These are phyloP conservation scores for Brachypodius melanocephalos DNA, from an alignment of 2,113 vertebrate genomes.

Conservation along the genomic window DNA sequence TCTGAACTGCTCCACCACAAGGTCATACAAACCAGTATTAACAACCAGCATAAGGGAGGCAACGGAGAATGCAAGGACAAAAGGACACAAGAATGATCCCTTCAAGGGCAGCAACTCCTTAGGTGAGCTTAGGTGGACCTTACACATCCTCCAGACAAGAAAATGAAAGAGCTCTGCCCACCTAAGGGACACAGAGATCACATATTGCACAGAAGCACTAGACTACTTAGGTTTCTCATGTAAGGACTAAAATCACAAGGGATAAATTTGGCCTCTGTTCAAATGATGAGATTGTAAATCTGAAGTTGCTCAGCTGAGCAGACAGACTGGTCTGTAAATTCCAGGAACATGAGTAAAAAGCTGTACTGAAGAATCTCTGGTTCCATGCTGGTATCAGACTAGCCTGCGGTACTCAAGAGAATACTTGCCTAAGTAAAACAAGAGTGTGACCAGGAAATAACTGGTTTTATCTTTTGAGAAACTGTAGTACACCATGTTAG, in stretches of 20 bases:
- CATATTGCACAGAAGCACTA: neutral
- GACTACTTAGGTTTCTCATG: neutral
- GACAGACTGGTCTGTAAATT: neutral
- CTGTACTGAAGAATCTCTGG: neutral
- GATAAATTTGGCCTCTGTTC: neutral
- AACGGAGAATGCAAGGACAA: neutral
- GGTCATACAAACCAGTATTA: neutral
- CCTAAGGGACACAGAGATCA: neutral
- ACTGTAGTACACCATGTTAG: neutral
- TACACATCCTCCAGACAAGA: accelerated
- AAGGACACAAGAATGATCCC: neutral
- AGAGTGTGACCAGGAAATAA: neutral
- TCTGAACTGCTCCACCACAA: neutral
- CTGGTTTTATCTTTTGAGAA: neutral
- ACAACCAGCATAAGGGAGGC: neutral
- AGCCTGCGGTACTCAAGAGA: neutral
- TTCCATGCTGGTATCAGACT: neutral
- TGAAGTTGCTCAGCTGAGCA: neutral
- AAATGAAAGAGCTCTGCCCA: neutral
- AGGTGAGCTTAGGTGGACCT: neutral
- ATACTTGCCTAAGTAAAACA: neutral
- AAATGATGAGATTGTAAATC: neutral
- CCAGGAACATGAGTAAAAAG: neutral
- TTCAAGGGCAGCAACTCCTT: neutral
- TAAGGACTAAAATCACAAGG: neutral